Evolutionary conservation across 2,113 vertebrate species (phyloP), one percentile per base, ranked within the genome.

Genomic region (Alectura lathami): DNA sequence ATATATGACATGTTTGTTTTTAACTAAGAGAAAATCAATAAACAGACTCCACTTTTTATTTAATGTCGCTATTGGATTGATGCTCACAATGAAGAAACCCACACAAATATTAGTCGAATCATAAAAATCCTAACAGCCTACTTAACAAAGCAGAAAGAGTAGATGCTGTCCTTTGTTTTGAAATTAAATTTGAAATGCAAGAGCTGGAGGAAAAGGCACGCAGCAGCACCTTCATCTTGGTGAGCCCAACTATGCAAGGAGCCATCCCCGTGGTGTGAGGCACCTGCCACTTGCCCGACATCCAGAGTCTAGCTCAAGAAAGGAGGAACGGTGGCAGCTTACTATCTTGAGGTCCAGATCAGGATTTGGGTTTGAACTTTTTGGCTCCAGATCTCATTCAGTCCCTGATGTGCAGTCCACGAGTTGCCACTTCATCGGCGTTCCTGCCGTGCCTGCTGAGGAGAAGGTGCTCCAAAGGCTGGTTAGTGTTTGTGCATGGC

Each of bases 21-120:
- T 89, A 95, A 92, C 40, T 82, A 93, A 94, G 88, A 95, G 79
- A 73, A 91, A 95, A 94, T 57, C 76, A 94, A 96, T 68, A 96
- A 94, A 81, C 29, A 62, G 53, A 53, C 59, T 83, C 70, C 32
- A 47, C 72, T 87, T 76, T 94, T 88, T 91, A 83, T 93, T 88
- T 90, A 78, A 86, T 79, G 30, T 42, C 67, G 36, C 53, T 74
- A 34, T 63, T 86, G 69, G 53, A 54, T 92, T 82, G 32, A 62
- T 86, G 72, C 50, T 80, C 24, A 38, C 75, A 91, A 83, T 43
- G 18, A 42, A 64, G 68, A 95, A 74, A 3, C 0, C 11, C 26
- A 18, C n/a, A 57, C 9, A 21, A 94, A 88, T 96, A 84, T 69
- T 75, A 74, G 83, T 22, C 40, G 73, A 94, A 88, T 45, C 56